Base-by-base conservation (phyloP, 1,140 invertebrate genomes). In the Scaptomyza pallida region DNA sequence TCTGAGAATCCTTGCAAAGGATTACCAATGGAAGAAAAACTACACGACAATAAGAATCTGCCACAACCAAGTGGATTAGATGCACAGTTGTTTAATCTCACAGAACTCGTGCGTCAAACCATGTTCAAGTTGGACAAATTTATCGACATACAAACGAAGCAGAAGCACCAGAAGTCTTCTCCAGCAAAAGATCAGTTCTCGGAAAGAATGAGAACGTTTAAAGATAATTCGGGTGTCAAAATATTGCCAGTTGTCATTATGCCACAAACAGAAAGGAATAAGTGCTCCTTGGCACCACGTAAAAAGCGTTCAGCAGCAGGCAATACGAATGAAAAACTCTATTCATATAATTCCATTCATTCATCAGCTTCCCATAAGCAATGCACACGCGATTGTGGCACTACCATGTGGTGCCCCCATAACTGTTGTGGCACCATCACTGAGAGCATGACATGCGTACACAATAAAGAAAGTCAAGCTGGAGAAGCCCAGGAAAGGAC, bases 341-440 rank as follows among this genome's bases (percentile, higher is more conserved):
- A n/a, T n/a, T n/a, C n/a, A n/a, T n/a, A n/a, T n/a, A n/a, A n/a
- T n/a, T n/a, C n/a, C n/a, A n/a, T n/a, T n/a, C n/a, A 9, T 9
- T 30, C 1, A 9, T 8, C 6, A 30, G 26, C 26, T 30, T 30
- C 26, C 9, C 8, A 30, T 45, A 30, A 12, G 0, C 30, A 0
- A 12, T 13, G 16, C 1, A 50, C 23, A 9, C 72, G 60, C 1
- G 81, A 86, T 5, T 16, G 54, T 37, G 56, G 81, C 35, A 86
- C 81, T 4, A 86, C 82, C 19, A 88, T 86, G 79, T 82, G 79
- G 78, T 78, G 78, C 55, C 70, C 79, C 4, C 74, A 59, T 55
- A 30, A 50, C 6, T 64, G 57, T 15, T 55, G 13, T 17, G 70
- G 54, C 5, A 2, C 13, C n/a, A 15, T 55, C 9, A 41, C 9